Conservation (phyloP, 2,888 invertebrate genomes). For the Drosophila macrospina region DNA sequence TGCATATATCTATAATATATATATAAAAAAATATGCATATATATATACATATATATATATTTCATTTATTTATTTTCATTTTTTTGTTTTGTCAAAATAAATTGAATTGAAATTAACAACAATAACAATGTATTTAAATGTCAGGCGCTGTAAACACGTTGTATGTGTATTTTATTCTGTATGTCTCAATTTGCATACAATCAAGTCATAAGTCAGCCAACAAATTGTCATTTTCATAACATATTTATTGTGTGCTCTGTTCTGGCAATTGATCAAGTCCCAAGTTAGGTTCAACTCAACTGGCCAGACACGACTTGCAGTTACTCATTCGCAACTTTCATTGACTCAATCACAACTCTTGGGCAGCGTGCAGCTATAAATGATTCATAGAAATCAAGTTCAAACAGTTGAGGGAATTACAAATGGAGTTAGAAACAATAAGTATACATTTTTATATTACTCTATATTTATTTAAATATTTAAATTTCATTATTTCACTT, state of each 20-base stretch:
- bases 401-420: no score
- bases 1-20: slow-evolving; percentile 39
- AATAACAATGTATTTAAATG: slow-evolving; percentile 65
- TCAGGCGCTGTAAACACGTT: slow-evolving; percentile 49
- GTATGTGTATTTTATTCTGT: slow-evolving; percentile 28
- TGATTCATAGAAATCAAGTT: no score
- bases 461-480: no score
- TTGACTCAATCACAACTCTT: not conserved
- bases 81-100: slow-evolving; percentile 37
- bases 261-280: slow-evolving; percentile 37
- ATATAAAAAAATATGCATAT: slow-evolving; percentile 3
- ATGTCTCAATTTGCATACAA: slow-evolving; percentile 74
- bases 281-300: not conserved
- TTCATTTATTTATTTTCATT: slow-evolving; percentile 15
- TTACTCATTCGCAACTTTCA: slow-evolving; percentile 14
- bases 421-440: no score
- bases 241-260: slow-evolving; percentile 55
- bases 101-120: slow-evolving; percentile 60
- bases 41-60: slow-evolving; percentile 4
- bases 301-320: slow-evolving; percentile 29
- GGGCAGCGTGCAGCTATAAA: no score
- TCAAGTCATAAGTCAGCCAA: slow-evolving; percentile 72
- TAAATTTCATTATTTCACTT: no score
- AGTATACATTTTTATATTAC: no score
- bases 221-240: slow-evolving; percentile 72